Evolutionary conservation across 2,113 vertebrate species (phyloP), one percentile per base, ranked within the genome.

Genomic region (Scolopax mira): DNA sequence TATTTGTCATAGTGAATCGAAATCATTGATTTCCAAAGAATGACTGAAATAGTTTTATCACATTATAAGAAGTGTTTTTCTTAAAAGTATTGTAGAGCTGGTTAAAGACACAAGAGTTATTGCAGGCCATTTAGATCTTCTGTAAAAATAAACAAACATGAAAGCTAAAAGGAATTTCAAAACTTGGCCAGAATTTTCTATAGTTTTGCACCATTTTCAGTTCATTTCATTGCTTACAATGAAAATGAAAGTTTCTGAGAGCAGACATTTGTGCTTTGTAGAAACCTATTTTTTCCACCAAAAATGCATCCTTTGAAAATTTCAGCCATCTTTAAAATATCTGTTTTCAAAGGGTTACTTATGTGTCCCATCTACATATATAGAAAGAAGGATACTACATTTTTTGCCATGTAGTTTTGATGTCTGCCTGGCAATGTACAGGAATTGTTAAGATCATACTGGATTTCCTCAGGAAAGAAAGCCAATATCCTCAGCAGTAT

Each of bases 401-500:
- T 92, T 90, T 81, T 79, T 62, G 61, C 39, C 21, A 24, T 33
- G 28, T 22, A 88, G 55, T 84, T 93, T 74, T 90, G 19, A 74
- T 73, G 48, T 67, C 79, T 95, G 79, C 17, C 15, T 85, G 22
- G 39, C 14, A 79, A 66, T 74, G n/a, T 23, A 71, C 67, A 81
- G 83, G 71, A 93, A 86, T 72, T 92, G 64, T 88, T 85, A 60
- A 52, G 22, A 85, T 11, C 24, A 61, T 51, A 35, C 64, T 88
- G 88, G 51, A 80, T 94, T 95, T 97, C 95, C 94, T 95, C 90
- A 90, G 92, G 95, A 96, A 95, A 95, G 39, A 93, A 35, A 85
- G 22, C 30, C 69, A 81, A 88, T 94, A 94, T 96, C 82, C 93
- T 92, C 79, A 85, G 24, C 18, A 57, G 35, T 70, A 88, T 67